These are phyloP conservation scores for Rhingia campestris DNA, from an alignment of 2,888 invertebrate species.

Conservation along the genomic window DNA sequence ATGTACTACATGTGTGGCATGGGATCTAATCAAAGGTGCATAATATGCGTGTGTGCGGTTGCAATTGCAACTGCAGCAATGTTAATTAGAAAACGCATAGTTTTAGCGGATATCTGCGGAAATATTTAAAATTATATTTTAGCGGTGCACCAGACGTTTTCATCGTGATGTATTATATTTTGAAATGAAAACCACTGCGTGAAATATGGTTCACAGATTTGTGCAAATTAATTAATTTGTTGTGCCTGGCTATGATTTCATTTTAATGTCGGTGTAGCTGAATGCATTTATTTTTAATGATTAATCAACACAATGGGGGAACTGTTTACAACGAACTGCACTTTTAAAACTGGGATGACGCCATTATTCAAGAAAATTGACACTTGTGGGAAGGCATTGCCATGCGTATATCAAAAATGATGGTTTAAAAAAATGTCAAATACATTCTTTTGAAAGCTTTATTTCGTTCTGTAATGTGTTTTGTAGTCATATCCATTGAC, in stretches of 20 bases:
- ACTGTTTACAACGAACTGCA: too few relatives aligned
- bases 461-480: too few relatives aligned
- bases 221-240: constrained; percentile 4
- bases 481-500: too few relatives aligned
- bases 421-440: too few relatives aligned
- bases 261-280: too few relatives aligned
- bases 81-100: constrained; percentile 23
- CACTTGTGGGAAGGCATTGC: too few relatives aligned
- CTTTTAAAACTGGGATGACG: too few relatives aligned
- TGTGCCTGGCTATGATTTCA: background rate
- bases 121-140: constrained; percentile 12
- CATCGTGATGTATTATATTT: background rate
- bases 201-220: background rate
- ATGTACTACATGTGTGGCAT: background rate
- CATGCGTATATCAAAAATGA: too few relatives aligned
- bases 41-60: constrained; percentile 16
- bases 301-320: too few relatives aligned
- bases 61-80: background rate
- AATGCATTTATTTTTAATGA: too few relatives aligned
- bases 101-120: background rate
- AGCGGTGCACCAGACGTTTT: background rate
- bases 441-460: too few relatives aligned
- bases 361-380: too few relatives aligned
- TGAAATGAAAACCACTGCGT: background rate
- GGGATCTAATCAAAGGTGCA: background rate